phyloP scores from a whole-genome alignment of 2,888 invertebrate species.

The Microplitis deprimator region DNA sequence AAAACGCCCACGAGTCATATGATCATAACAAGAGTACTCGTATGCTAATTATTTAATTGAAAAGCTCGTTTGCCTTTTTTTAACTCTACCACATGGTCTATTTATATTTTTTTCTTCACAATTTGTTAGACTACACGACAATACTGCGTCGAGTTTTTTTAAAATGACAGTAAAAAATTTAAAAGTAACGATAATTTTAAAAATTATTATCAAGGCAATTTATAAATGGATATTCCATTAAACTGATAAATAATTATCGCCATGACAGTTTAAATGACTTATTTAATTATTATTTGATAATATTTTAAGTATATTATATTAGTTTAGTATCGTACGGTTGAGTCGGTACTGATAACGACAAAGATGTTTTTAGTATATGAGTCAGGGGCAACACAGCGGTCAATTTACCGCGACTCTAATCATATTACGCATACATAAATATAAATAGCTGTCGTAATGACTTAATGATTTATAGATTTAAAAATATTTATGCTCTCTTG shows the following conservation, averaged over 20 bases:
- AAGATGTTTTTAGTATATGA: slow-evolving; percentile 21
- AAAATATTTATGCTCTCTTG: slow-evolving; percentile 8
- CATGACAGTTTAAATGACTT: not conserved
- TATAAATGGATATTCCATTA: not conserved
- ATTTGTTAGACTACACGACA: not conserved
- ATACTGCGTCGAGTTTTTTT: not conserved
- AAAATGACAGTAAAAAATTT: not conserved
- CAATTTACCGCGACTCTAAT: slow-evolving; percentile 38
- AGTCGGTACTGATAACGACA: not conserved
- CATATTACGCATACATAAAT: slow-evolving; percentile 38
- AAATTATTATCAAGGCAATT: not conserved
- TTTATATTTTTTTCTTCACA: not conserved
- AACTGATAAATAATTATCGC: not conserved
- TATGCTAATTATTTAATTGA: slow-evolving; percentile 31
- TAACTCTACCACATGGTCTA: slow-evolving; percentile 2
- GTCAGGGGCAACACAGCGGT: slow-evolving; percentile 43
- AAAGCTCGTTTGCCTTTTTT: slow-evolving; percentile 15
- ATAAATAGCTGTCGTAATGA: slow-evolving; percentile 28
- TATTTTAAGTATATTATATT: not conserved
- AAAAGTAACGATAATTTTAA: not conserved
- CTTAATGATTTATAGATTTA: slow-evolving; percentile 4
- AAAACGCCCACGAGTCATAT: slow-evolving; percentile 28
- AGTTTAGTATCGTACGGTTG: slow-evolving; percentile 1
- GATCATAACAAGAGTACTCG: slow-evolving; percentile 8
- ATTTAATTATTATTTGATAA: not conserved